Conservation (phyloP, 2,888 invertebrate species). For the Euspilapteryx auroguttella region DNA sequence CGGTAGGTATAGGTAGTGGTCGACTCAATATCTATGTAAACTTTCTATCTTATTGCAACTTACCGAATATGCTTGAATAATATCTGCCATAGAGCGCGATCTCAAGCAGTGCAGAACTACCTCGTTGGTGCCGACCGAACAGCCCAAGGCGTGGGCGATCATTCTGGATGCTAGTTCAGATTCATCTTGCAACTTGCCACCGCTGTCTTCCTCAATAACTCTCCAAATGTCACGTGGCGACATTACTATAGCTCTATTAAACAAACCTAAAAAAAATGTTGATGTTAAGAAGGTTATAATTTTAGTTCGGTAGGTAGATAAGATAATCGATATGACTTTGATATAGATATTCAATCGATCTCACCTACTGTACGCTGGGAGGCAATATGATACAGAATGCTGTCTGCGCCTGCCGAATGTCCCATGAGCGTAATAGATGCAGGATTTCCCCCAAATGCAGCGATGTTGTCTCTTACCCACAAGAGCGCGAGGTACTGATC, state of each 20-base stretch:
- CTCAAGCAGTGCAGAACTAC: conserved; percentile 66
- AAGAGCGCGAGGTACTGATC: conserved; percentile 82
- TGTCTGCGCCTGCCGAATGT: conserved; percentile 77
- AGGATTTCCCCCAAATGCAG: conserved; percentile 79
- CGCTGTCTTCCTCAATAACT: conserved; percentile 19
- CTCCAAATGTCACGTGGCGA: conserved; percentile 57
- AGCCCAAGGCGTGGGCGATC: conserved; percentile 58
- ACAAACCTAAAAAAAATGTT: conserved; percentile 43
- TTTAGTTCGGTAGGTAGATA: too few species aligned
- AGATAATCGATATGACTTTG: too few species aligned
- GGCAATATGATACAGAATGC: conserved; percentile 67
- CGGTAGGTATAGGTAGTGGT: too few species aligned
- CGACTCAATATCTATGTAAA: too few species aligned
- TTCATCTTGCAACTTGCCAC: conserved; percentile 18
- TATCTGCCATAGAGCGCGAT: conserved; percentile 59
- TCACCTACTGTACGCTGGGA: conserved; percentile 68
- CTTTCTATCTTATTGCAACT: conserved; percentile 32
- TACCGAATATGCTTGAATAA: conserved; percentile 51
- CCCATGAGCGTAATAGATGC: conserved; percentile 79
- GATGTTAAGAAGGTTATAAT: too few species aligned
- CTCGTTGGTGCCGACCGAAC: conserved; percentile 41
- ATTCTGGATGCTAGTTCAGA: conserved; percentile 52
- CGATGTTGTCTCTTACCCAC: conserved; percentile 78
- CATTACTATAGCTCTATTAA: conserved; percentile 70
- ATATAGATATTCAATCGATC: background rate